Conservation (phyloP, 2,113 vertebrate species). For the Lophura nycthemera region DNA sequence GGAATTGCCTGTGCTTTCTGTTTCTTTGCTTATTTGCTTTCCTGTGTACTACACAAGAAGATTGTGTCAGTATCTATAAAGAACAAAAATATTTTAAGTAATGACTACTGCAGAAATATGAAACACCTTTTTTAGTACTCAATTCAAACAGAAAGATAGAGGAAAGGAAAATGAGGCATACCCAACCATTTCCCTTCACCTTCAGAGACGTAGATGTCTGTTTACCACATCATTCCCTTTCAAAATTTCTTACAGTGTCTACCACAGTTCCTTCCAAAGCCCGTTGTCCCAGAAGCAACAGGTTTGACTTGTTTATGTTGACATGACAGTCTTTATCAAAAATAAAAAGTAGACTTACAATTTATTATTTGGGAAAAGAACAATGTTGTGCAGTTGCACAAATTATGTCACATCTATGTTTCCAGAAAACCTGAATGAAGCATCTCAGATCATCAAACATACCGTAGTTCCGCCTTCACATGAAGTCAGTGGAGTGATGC, state of each 20-base stretch:
- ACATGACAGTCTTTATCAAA: background rate
- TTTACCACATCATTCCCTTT: background rate
- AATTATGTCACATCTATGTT: background rate
- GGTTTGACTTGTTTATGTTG: background rate
- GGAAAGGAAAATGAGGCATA: background rate
- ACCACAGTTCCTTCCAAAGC: background rate
- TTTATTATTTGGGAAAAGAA: background rate
- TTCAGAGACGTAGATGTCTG: background rate
- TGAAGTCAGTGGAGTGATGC: accelerated
- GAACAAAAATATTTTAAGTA: conserved; percentile 18
- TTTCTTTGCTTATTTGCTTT: conserved; percentile 14
- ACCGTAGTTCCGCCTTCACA: background rate
- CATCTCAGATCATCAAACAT: background rate
- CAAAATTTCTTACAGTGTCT: background rate
- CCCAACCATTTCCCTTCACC: background rate
- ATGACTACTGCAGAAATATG: conserved; percentile 26
- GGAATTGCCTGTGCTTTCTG: background rate
- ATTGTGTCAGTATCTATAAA: background rate
- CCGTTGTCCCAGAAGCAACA: background rate
- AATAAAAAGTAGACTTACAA: background rate
- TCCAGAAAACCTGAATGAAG: background rate
- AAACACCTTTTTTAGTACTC: conserved; percentile 57
- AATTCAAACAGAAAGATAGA: background rate
- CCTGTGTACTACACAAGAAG: background rate
- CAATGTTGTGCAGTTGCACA: background rate